Conservation (phyloP, 1,140 invertebrate species). For the Agrypnia vestita region DNA sequence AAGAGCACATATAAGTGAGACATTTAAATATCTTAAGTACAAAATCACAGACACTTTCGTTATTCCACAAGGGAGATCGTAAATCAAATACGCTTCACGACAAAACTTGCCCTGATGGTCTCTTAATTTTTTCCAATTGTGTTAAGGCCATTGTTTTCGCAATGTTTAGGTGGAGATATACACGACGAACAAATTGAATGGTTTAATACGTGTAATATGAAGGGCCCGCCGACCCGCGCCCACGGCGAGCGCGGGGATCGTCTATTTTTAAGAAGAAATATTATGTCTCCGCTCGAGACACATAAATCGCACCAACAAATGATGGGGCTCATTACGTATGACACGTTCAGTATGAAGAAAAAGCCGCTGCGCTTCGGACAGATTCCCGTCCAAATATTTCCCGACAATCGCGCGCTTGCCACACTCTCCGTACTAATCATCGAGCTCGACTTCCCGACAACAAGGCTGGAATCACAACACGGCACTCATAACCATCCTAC, state of each 20-base stretch:
- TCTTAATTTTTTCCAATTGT: too few species aligned
- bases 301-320: conserved; percentile 60
- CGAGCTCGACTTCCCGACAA: not conserved
- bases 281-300: conserved; percentile 56
- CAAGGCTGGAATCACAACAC: not conserved
- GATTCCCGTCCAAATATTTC: conserved; percentile 36
- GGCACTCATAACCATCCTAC: not conserved
- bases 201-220: conserved; percentile 8
- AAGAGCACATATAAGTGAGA: too few species aligned
- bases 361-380: conserved; percentile 33
- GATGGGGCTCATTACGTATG: conserved; percentile 60
- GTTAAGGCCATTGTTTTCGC: too few species aligned
- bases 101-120: too few species aligned
- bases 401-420: conserved; percentile 14
- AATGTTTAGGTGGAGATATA: not conserved
- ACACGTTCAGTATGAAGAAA: conserved; percentile 50
- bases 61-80: not conserved
- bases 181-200: conserved; percentile 12
- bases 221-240: conserved; percentile 18
- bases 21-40: too few species aligned
- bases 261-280: conserved; percentile 60
- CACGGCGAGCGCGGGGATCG: not conserved
- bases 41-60: too few species aligned
- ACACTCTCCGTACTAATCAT: conserved; percentile 31
- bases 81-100: not conserved